Base-by-base conservation (phyloP, 2,113 vertebrate species). In the Erythrolamprus reginae region DNA sequence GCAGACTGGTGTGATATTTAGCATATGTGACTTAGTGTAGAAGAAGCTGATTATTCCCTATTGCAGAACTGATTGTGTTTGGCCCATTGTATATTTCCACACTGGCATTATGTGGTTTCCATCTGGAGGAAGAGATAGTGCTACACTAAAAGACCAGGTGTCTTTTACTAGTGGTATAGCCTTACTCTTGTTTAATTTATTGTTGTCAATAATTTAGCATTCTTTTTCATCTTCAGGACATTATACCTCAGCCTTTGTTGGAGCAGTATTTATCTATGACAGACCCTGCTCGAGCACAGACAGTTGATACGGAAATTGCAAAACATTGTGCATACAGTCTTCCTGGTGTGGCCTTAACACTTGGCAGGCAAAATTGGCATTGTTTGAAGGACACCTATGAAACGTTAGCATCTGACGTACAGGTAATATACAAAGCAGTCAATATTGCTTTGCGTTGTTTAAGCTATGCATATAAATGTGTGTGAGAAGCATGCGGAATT, bases 211-310 rank as follows among this genome's bases (percentile, higher is more conserved):
- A 88, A 84, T 89, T 58, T 84, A 45, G 38, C 38, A 9, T 48
- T 82, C 26, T 13, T 89, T 91, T 4, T 2, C 51, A 1, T 77
- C 61, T 82, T 0, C 58, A 98, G 97, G 97, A 97, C 70, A 93
- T 97, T 84, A 97, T 97, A 89, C 97, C 97, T 38, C 97, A 97
- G 82, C 96, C 96, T 26, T 91, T 98, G 2, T 90, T 97, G 8
- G 96, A 96, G 48, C 97, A 97, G 94, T 97, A 96, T 28, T 91
- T 98, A 94, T 98, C 97, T 0, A 97, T 97, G 97, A 97, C 97
- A 0, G 96, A 97, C 92, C 97, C 96, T 2, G 96, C 96, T 51
- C 92, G 96, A 50, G 97, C 96, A 48, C 97, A 97, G 95, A 97
- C 96, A 0, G 96, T 97, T 7, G 96, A 97, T 61, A 96, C 96